phyloP scores from a whole-genome alignment of 35 echinoderm and acorn worm genomes.

The Ptychodera flava region DNA sequence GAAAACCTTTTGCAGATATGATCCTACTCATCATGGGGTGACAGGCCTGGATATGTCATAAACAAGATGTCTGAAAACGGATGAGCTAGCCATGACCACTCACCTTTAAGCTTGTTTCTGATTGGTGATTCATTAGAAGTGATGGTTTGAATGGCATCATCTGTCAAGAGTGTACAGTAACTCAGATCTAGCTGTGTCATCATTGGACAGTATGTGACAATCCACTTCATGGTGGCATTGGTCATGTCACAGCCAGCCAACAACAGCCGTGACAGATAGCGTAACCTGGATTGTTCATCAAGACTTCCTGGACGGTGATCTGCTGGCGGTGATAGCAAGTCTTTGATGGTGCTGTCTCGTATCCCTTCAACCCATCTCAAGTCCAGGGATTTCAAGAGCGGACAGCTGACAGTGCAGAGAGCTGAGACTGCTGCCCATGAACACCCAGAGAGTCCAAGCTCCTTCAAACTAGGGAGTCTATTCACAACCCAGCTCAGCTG shows the following conservation, averaged over 20 bases:
- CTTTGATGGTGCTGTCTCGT: conserved; percentile 39
- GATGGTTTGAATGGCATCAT: conserved; percentile 46
- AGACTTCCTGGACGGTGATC: conserved; percentile 83
- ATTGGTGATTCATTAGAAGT: conserved; percentile 49
- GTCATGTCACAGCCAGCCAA: conserved; percentile 86
- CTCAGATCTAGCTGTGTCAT: conserved; percentile 61
- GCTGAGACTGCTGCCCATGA: conserved; percentile 55
- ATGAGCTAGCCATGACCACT: too few relatives aligned
- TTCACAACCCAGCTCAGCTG: conserved; percentile 79
- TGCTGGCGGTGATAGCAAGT: conserved; percentile 44
- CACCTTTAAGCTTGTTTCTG: conserved; percentile 53
- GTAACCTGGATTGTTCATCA: conserved; percentile 66
- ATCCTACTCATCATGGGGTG: too few relatives aligned
- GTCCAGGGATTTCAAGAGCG: conserved; percentile 49
- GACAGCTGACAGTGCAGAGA: conserved; percentile 58
- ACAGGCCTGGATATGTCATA: too few relatives aligned
- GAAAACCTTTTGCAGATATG: too few relatives aligned
- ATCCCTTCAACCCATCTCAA: conserved; percentile 78
- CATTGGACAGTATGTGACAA: conserved; percentile 38
- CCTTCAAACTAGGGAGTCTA: conserved; percentile 60
- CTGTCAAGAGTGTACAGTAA: conserved; percentile 69
- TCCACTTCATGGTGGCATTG: conserved; percentile 46
- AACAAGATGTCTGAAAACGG: too few relatives aligned
- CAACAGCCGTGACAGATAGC: conserved; percentile 41
- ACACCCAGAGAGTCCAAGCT: conserved; percentile 35